Base-by-base conservation (phyloP, 2,888 invertebrate genomes). In the Gisinianus flammeolus region DNA sequence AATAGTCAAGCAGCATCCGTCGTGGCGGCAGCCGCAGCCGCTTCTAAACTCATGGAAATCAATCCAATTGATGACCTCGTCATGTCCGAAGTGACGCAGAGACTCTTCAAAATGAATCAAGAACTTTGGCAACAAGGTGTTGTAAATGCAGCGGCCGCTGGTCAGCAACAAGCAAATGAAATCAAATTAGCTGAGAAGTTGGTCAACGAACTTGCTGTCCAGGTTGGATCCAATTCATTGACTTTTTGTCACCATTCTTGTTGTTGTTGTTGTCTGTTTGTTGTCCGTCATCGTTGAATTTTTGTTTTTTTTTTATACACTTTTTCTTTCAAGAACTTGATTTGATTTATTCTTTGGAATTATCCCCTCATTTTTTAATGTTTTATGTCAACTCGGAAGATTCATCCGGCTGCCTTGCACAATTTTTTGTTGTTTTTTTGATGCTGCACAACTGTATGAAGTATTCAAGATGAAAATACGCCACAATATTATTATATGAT, bases 171-270 rank as follows among this genome's bases (percentile, higher is more conserved):
- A 56, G 72, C 54, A 52, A 85, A 85, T 82, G 85, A 85, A 77
- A 82, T 85, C 77, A 85, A 85, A 82, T 80, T 85, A 71, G 85
- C 85, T 54, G 85, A 85, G 76, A 84, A 85, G 81, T 80, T 85
- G 80, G 83, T 85, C 81, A 85, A 83, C 83, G 84, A 85, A 79
- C 81, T 85, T 67, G 84, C 85, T 71, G 82, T 83, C 68, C 85
- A 85, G 85, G 85, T 85, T 81, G 67, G 74, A 22, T 30, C 10
- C 35, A 26, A 54, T 22, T 76, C n/a, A n/a, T 33, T 19, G n/a
- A n/a, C n/a, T 28, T 66, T 64, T 33, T 71, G 54, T 71, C 54
- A 26, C 26, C 44, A 12, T 30, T 67, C 4, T 67, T 67, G 30
- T 67, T 24, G 6, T 28, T 68, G n/a, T 68, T 68, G 33, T 31